phyloP scores from a whole-genome alignment of 2,113 vertebrate species.

The Thymallus thymallus region DNA sequence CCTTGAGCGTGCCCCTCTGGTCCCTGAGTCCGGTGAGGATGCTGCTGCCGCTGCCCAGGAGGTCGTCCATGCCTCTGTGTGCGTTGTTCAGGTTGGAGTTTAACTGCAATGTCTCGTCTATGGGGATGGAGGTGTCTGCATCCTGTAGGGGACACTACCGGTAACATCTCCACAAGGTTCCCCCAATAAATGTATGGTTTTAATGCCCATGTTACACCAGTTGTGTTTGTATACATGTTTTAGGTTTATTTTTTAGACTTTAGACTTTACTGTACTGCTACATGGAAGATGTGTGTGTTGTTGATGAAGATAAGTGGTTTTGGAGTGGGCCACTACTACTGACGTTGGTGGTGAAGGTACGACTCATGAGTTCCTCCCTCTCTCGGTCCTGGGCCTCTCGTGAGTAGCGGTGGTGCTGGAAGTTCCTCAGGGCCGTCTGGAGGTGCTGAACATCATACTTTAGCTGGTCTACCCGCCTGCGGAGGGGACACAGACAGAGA shows the following conservation, averaged over 20 bases:
- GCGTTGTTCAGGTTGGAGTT: slow-evolving; percentile 88
- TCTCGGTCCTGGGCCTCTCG: slow-evolving; percentile 90
- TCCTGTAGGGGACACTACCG: slow-evolving; percentile 76
- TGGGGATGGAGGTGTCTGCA: slow-evolving; percentile 93
- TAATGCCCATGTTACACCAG: too few relatives aligned
- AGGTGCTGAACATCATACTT: slow-evolving; percentile 95
- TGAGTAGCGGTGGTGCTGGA: slow-evolving; percentile 85
- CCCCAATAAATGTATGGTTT: neutral
- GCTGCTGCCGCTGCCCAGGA: slow-evolving; percentile 89
- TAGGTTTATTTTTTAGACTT: too few relatives aligned
- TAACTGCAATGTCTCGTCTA: slow-evolving; percentile 94
- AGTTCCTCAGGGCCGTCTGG: slow-evolving; percentile 87
- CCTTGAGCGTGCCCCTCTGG: slow-evolving; percentile 93
- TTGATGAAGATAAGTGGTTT: neutral
- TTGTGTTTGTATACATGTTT: too few relatives aligned
- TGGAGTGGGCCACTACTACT: slow-evolving; percentile 33
- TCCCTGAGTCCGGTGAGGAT: slow-evolving; percentile 91
- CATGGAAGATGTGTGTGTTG: neutral
- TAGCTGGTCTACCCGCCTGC: slow-evolving; percentile 92
- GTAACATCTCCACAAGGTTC: slow-evolving; percentile 6
- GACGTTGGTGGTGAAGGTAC: slow-evolving; percentile 93
- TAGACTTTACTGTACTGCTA: neutral
- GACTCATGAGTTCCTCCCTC: slow-evolving; percentile 87
- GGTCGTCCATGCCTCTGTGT: slow-evolving; percentile 93
- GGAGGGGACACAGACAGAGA: slow-evolving; percentile 24